These are phyloP conservation scores for Myiothlypis coronata DNA, from an alignment of 2,797 vertebrate genomes.

Conservation along the genomic window DNA sequence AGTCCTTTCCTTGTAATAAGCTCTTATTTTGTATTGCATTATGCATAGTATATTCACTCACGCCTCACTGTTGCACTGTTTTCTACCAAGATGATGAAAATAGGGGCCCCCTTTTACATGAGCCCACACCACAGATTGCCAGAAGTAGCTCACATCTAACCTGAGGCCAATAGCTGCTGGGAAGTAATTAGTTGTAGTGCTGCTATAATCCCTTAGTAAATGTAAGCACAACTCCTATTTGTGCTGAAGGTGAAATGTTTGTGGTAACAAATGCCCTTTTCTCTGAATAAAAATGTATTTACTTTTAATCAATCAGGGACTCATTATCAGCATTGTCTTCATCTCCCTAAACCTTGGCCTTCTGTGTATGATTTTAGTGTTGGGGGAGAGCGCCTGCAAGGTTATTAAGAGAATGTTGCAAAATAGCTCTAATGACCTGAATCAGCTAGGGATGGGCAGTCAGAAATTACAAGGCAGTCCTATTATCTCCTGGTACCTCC, in stretches of 20 bases:
- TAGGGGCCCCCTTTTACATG: conserved; percentile 10
- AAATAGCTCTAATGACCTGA: conserved; percentile 66
- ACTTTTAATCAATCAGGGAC: conserved; percentile 78
- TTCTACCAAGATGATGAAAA: conserved; percentile 48
- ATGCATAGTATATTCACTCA: conserved; percentile 43
- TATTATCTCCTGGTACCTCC: neutral
- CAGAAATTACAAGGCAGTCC: neutral
- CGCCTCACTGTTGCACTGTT: neutral
- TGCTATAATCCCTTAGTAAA: conserved; percentile 74
- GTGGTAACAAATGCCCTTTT: conserved; percentile 76
- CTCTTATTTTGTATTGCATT: conserved; percentile 46
- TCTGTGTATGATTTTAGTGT: conserved; percentile 29
- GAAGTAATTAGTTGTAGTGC: conserved; percentile 76
- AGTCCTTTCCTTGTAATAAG: conserved; percentile 38
- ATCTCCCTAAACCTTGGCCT: conserved; percentile 70
- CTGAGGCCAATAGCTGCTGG: conserved; percentile 71
- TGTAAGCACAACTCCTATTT: conserved; percentile 69
- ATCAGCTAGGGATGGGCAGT: conserved; percentile 29
- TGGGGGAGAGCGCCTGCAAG: conserved; percentile 43
- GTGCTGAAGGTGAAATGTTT: conserved; percentile 75
- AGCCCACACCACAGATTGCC: conserved; percentile 51
- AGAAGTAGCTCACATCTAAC: conserved; percentile 69
- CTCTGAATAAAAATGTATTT: conserved; percentile 76
- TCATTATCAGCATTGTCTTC: conserved; percentile 74
- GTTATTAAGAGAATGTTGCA: conserved; percentile 64